Conservation (phyloP, 1,140 invertebrate genomes). For the Leptinotarsa defecta region DNA sequence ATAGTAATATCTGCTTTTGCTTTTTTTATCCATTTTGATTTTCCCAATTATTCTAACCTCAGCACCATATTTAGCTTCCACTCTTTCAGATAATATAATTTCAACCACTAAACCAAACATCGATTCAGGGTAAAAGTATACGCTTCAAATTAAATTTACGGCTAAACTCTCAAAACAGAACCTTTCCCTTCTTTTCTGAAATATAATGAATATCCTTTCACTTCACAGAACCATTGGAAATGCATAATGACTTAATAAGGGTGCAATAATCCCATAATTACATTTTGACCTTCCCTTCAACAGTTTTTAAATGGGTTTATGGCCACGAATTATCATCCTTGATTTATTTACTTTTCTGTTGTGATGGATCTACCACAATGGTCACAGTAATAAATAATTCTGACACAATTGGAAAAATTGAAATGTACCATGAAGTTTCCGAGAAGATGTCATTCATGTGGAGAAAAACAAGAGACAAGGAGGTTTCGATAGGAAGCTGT, state of each 20-base stretch:
- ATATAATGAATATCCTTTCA: background rate
- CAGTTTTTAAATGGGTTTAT: conserved; percentile 15
- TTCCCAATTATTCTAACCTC: too few species aligned
- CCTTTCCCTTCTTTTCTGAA: background rate
- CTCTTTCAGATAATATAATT: too few species aligned
- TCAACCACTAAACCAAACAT: background rate
- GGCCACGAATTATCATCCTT: conserved; percentile 6
- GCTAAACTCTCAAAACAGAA: background rate
- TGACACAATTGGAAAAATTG: background rate
- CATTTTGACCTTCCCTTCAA: conserved; percentile 14
- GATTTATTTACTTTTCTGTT: conserved; percentile 21
- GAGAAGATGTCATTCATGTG: background rate
- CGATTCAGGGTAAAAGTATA: background rate
- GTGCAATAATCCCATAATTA: conserved; percentile 16
- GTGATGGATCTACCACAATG: conserved; percentile 10
- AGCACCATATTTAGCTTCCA: too few species aligned
- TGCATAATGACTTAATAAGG: conserved; percentile 20
- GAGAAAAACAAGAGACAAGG: background rate
- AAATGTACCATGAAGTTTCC: background rate
- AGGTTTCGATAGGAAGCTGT: background rate
- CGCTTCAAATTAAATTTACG: background rate
- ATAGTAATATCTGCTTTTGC: too few species aligned
- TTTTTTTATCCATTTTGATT: too few species aligned
- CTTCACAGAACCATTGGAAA: background rate
- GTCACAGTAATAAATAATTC: background rate